Percentiles rank a stretch among this genome's conserved stretches.
Evolutionary conservation across 1,140 invertebrate species (phyloP).

Genomic region (Hydropsyche tenuis): DNA sequence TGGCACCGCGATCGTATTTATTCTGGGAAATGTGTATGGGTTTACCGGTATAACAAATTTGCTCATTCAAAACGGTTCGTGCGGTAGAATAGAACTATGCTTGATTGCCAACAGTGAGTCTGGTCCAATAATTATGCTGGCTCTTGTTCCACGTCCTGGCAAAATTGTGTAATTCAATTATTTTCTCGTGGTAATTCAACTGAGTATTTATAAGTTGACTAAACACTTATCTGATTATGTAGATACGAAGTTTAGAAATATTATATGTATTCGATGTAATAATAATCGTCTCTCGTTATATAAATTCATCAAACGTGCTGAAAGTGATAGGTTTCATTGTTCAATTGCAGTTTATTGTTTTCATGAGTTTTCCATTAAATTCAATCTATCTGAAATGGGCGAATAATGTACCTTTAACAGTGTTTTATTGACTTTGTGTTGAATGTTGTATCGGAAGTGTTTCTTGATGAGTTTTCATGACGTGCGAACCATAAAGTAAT

Average conservation of each 20-base stretch:
- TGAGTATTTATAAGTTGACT: constrained; percentile 12
- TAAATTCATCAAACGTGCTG: too few relatives aligned
- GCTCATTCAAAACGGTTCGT: background rate
- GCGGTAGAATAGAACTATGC: background rate
- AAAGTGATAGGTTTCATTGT: too few relatives aligned
- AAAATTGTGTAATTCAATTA: background rate
- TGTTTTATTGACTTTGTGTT: background rate
- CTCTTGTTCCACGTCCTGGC: background rate
- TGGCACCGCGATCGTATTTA: too few relatives aligned
- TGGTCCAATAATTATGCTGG: background rate
- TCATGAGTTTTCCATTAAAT: too few relatives aligned
- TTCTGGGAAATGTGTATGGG: too few relatives aligned
- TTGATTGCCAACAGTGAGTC: background rate
- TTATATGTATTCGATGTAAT: too few relatives aligned
- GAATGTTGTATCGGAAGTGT: background rate
- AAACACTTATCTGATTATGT: too few relatives aligned
- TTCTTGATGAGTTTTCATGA: constrained; percentile 23
- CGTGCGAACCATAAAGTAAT: constrained; percentile 24
- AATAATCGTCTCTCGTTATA: too few relatives aligned
- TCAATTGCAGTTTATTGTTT: too few relatives aligned
- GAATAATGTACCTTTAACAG: background rate
- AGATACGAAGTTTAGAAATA: too few relatives aligned
- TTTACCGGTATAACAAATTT: too few relatives aligned
- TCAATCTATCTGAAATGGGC: too few relatives aligned
- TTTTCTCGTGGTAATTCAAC: background rate